Base-by-base conservation (phyloP, 2,888 invertebrate genomes). In the Volucella bombylans region DNA sequence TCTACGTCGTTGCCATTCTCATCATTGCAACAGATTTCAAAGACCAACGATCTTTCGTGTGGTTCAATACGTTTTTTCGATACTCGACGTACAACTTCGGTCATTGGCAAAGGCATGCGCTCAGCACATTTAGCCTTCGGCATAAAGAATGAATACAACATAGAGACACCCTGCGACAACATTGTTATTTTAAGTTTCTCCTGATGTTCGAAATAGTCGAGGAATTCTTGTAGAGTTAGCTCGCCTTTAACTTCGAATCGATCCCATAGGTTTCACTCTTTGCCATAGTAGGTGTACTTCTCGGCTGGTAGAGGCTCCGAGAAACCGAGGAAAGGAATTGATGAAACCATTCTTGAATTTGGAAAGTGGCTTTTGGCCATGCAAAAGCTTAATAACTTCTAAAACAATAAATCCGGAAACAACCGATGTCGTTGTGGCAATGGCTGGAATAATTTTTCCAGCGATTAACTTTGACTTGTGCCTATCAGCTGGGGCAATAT, bases 81-180 rank as follows among this genome's bases (percentile, higher is more conserved):
- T 0, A 99, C 98, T 82, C 95, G 95, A 89, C 95, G 95, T 38
- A 97, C 97, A 61, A 97, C 96, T 90, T 97, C 96, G 0, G 96
- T 95, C 96, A 97, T 96, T 4, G 94, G 93, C 89, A 98, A 92
- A 59, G 94, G 94, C 91, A 98, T 93, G 41, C 98, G 94, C 91
- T 98, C 98, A 89, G 96, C 95, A 85, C 96, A 94, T 92, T 98
- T 98, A 38, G 95, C 94, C 89, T 95, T 95, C 31, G 96, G 95
- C 98, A 99, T 98, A 93, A 99, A 99, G 94, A 99, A 99, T 14
- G 99, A 98, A 92, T 98, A 99, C 71, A 99, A 93, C 98, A 99
- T 98, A 89, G 98, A 98, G 0, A 99, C 98, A 23, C 99, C 99
- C 90, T 99, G 99, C 12, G 99, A 99, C 86, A 99, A 92, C 99